These are phyloP conservation scores for Drosophila formosana DNA, from an alignment of 2,888 invertebrate species.

Conservation along the genomic window DNA sequence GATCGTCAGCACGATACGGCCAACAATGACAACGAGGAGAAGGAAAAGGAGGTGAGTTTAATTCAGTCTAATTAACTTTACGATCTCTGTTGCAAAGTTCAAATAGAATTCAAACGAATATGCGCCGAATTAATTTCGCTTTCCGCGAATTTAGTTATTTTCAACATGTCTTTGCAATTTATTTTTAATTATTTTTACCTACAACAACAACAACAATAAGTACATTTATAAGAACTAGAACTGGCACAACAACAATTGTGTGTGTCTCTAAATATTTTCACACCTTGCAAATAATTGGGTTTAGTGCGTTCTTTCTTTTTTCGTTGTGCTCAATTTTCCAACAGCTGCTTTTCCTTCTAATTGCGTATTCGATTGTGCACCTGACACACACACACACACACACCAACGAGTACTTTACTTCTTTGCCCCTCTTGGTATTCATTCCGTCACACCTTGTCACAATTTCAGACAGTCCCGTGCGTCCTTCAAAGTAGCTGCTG, in stretches of 20 bases:
- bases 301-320: constrained; percentile 6
- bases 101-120: constrained; percentile 3
- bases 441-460: constrained; percentile 38
- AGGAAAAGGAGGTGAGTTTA: constrained; percentile 76
- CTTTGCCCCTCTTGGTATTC: not conserved
- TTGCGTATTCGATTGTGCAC: constrained; percentile 59
- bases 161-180: constrained; percentile 37
- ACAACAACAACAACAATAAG: constrained; percentile 45
- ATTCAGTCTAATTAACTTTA: not conserved
- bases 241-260: constrained; percentile 23
- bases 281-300: constrained; percentile 54
- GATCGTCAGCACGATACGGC: constrained; percentile 87
- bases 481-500: constrained; percentile 37
- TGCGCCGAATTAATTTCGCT: constrained; percentile 18
- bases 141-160: constrained; percentile 24
- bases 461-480: constrained; percentile 32
- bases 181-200: constrained; percentile 56
- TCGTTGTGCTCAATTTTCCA: constrained; percentile 6
- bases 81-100: constrained; percentile 8
- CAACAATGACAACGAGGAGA: constrained; percentile 86
- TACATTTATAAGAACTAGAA: constrained; percentile 9
- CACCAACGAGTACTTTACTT: not conserved
- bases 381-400: constrained; percentile 23
- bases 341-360: constrained; percentile 37
- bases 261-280: constrained; percentile 56